Conservation (phyloP, 2,797 vertebrate genomes). For the Fringilla coelebs region DNA sequence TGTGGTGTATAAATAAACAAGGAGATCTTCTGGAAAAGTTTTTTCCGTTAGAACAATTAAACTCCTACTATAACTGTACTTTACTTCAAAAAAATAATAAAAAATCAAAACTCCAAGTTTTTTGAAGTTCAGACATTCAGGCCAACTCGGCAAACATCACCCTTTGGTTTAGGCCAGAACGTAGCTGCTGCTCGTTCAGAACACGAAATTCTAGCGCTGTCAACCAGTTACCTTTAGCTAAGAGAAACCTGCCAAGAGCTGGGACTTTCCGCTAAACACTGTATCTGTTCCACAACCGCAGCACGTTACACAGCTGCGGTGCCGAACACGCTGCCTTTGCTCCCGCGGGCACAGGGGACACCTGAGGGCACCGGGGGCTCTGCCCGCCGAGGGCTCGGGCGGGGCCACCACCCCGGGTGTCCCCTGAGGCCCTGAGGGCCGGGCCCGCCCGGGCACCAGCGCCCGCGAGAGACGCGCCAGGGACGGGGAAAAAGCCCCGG, state of each 20-base stretch:
- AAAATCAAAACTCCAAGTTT: rapidly evolving
- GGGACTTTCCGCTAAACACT: rapidly evolving
- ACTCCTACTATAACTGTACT: neutral
- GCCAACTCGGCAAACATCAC: neutral
- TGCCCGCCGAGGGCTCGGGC: neutral
- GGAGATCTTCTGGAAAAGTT: neutral
- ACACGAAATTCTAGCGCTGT: rapidly evolving
- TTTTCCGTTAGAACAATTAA: neutral
- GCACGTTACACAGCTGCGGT: rapidly evolving
- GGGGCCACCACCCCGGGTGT: no score
- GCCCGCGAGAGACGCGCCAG: neutral
- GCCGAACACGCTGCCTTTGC: rapidly evolving
- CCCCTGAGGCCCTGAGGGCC: neutral
- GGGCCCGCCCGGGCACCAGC: neutral
- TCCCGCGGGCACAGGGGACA: rapidly evolving
- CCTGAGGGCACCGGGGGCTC: neutral
- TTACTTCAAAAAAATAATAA: neutral
- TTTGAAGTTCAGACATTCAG: neutral
- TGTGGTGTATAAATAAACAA: neutral
- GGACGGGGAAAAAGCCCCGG: neutral
- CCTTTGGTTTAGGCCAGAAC: neutral
- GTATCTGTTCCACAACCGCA: rapidly evolving
- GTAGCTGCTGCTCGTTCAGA: neutral
- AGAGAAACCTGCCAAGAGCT: neutral
- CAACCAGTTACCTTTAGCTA: rapidly evolving